Conservation (phyloP, 2,888 invertebrate genomes). For the Cactoblastis cactorum region DNA sequence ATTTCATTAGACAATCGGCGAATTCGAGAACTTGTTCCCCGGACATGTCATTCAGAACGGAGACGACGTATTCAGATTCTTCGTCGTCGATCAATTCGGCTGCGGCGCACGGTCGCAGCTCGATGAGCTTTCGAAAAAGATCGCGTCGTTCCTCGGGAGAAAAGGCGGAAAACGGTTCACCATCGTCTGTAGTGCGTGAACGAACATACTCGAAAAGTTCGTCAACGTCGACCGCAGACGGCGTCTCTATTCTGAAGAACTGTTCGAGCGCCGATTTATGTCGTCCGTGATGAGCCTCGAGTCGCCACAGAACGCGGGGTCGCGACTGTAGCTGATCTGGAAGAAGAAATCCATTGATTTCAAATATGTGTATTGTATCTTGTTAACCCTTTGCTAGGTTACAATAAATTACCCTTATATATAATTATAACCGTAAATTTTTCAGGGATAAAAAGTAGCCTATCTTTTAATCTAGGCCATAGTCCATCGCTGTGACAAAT, state of each 20-base stretch:
- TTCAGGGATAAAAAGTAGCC: too few species aligned
- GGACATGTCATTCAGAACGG: conserved; percentile 30
- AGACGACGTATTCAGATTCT: conserved; percentile 30
- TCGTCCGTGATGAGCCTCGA: conserved; percentile 39
- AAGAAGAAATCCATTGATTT: not conserved
- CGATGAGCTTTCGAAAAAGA: conserved; percentile 29
- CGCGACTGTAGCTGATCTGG: conserved; percentile 26
- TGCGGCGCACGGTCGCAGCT: conserved; percentile 49
- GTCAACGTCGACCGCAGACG: conserved; percentile 49
- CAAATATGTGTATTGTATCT: too few species aligned
- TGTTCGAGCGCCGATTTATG: conserved; percentile 39
- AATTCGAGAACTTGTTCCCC: conserved; percentile 42
- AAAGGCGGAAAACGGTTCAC: conserved; percentile 32
- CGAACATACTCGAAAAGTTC: conserved; percentile 60
- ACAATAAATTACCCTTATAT: too few species aligned
- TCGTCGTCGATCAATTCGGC: conserved; percentile 49
- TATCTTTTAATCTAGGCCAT: too few species aligned
- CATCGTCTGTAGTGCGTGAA: conserved; percentile 34
- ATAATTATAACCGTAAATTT: too few species aligned
- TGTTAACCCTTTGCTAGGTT: too few species aligned
- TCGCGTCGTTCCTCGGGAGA: conserved; percentile 25
- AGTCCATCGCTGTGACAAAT: too few species aligned
- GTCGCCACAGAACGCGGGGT: conserved; percentile 53
- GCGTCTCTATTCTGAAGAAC: conserved; percentile 51
- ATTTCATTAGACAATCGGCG: conserved; percentile 43